Conservation (phyloP, 1,140 invertebrate species). For the Bombus haemorrhoidalis region DNA sequence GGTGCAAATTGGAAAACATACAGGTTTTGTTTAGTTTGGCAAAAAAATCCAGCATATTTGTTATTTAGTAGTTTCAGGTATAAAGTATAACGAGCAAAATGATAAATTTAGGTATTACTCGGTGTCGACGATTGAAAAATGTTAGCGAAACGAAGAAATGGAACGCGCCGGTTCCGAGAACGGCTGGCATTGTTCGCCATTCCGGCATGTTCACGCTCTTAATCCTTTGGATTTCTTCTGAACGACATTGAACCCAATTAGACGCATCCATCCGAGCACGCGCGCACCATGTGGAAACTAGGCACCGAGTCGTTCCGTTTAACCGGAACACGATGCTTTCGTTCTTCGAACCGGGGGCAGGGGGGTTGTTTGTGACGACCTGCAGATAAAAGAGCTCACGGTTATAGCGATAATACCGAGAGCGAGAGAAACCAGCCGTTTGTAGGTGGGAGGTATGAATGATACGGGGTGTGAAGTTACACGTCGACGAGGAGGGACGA, state of each 20-base stretch:
- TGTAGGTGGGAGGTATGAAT: conserved; percentile 38
- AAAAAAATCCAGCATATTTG: too few relatives aligned
- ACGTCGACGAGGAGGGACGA: conserved; percentile 43
- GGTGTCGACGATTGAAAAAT: background rate
- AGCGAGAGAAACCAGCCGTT: conserved; percentile 41
- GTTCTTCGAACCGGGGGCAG: conserved; percentile 8
- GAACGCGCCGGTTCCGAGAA: background rate
- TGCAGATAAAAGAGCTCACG: conserved; percentile 32
- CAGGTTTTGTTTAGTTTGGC: too few relatives aligned
- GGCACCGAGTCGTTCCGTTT: background rate
- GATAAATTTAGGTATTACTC: background rate
- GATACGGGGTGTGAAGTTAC: conserved; percentile 66
- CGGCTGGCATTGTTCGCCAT: background rate
- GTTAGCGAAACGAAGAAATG: background rate
- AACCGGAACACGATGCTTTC: conserved; percentile 12
- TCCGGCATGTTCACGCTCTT: too few relatives aligned
- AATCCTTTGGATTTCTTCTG: conserved; percentile 24
- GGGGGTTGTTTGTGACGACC: conserved; percentile 14
- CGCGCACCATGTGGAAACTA: conserved; percentile 11
- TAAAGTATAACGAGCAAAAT: too few relatives aligned
- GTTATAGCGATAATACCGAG: conserved; percentile 53
- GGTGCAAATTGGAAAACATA: too few relatives aligned
- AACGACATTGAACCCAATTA: conserved; percentile 51
- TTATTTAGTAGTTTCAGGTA: background rate
- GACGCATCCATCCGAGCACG: conserved; percentile 15